A percentile compares a stretch with the other conserved stretches of the same genome.
phyloP scores from a whole-genome alignment of 2,888 invertebrate genomes.

The Tinea pellionella region DNA sequence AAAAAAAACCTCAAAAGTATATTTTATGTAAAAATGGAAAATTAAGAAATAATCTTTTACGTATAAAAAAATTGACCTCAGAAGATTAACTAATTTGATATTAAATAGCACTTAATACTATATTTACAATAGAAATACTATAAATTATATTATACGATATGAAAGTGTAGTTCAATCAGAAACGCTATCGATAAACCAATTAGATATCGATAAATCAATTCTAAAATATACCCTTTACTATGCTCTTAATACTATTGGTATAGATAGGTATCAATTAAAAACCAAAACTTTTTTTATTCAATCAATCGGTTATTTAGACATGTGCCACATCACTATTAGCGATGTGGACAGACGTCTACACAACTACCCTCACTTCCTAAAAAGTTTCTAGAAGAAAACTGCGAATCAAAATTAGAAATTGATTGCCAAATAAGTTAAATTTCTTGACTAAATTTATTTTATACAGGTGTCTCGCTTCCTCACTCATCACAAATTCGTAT shows the following conservation, averaged over 20 bases:
- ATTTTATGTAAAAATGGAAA: background rate
- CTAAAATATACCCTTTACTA: too few species aligned
- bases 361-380: constrained; percentile 27
- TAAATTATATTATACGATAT: constrained; percentile 28
- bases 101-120: constrained; percentile 58
- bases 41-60: background rate
- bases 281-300: too few species aligned
- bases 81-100: background rate
- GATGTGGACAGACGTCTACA: constrained; percentile 65
- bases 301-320: constrained; percentile 33
- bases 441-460: background rate
- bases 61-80: constrained; percentile 1
- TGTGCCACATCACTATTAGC: constrained; percentile 58
- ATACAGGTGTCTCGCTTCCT: background rate
- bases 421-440: background rate
- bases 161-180: constrained; percentile 29
- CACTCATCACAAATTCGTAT: background rate
- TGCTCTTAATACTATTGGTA: too few species aligned
- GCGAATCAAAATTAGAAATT: background rate
- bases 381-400: background rate
- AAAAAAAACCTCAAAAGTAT: too few species aligned
- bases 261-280: too few species aligned
- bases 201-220: too few species aligned
- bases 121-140: constrained; percentile 61
- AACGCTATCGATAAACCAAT: background rate